Evolutionary conservation across 2,888 invertebrate species (phyloP).

Genomic region (Cancer borealis): DNA sequence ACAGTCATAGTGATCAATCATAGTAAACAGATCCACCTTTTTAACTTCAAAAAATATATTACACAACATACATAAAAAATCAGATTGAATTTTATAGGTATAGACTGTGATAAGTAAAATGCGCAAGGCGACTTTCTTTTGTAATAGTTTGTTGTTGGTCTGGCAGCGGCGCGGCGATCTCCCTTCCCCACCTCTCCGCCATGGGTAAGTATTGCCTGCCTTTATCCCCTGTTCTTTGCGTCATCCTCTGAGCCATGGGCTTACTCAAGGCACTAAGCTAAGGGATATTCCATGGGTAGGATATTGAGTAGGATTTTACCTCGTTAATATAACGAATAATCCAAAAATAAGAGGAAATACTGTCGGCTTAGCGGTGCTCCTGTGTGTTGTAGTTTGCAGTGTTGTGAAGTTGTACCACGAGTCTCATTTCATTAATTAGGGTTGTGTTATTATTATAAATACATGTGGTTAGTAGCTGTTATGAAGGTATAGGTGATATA

Average conservation of each 20-base stretch:
- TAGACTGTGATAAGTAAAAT: not conserved
- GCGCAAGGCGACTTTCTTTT: not conserved
- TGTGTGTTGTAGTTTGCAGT: not conserved
- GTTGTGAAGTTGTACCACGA: no score
- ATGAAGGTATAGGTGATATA: no score
- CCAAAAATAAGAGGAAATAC: not conserved
- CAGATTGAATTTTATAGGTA: not conserved
- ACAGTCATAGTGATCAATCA: no score
- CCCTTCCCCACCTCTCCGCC: constrained; percentile 32
- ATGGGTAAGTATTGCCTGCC: not conserved
- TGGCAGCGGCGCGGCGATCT: not conserved
- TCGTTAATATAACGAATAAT: not conserved
- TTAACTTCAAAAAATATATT: not conserved
- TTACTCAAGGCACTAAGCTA: not conserved
- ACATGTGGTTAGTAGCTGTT: no score
- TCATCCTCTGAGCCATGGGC: not conserved
- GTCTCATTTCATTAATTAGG: no score
- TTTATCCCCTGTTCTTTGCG: not conserved
- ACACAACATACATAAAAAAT: not conserved
- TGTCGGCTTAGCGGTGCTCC: not conserved
- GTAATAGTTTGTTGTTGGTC: not conserved
- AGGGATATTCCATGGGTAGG: not conserved
- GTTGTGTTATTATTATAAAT: no score
- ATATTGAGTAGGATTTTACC: not conserved
- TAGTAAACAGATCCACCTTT: not conserved